Base-by-base conservation (phyloP, 2,113 vertebrate genomes). In the Hippocampus mohnikei region DNA sequence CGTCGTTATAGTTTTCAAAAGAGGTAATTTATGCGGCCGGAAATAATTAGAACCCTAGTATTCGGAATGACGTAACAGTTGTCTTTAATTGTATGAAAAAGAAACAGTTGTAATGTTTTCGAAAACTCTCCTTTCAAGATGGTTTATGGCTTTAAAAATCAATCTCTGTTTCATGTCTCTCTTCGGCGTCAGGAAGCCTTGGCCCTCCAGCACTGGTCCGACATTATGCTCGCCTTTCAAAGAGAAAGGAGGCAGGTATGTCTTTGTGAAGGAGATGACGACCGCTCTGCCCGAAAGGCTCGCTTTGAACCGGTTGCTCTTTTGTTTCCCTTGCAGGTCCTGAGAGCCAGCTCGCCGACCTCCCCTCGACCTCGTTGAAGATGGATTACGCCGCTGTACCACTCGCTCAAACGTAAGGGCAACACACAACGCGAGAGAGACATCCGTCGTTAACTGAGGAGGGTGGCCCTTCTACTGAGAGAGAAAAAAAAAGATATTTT, bases 341-440 rank as follows among this genome's bases (percentile, higher is more conserved):
- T 48, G 84, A 85, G 61, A 95, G 93, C 85, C 95, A 93, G 18
- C 90, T 96, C 48, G 89, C 93, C 76, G 96, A 97, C 72, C 93
- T 94, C 5, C 74, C 92, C 33, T 84, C 92, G 40, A 92, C 93
- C 1, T 85, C 90, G 78, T 82, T 98, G 85, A 94, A 93, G 91
- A 92, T 85, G 78, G 93, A 94, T 33, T 99, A 94, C 71, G 76
- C 88, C 37, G 83, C 90, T 0, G 72, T 97, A 75, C 94, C 95
- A 0, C 7, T 90, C 44, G 84, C 94, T 72, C 91, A 94, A 70
- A 90, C 83, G 92, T 93, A 90, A n/a, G 83, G 69, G 23, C 8
- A 11, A 71, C 12, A 42, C 8, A 25, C 15, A 50, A 50, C 18
- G 15, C 44, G 33, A 37, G 29, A 33, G 29, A 4, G 29, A 33